Base-by-base conservation (phyloP, 2,888 invertebrate genomes). In the Pristionchus mayeri region DNA sequence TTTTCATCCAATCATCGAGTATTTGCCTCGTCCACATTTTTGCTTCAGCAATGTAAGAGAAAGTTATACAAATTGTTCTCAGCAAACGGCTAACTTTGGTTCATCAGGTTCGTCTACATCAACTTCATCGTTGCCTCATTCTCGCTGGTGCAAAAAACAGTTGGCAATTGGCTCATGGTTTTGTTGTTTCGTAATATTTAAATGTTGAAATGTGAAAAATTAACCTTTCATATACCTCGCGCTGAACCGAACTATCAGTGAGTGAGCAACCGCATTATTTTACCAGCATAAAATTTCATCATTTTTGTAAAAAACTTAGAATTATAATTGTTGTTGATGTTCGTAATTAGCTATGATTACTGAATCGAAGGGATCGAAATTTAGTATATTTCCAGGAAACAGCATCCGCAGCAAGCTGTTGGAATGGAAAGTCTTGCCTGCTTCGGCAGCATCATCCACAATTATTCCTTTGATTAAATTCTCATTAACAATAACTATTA, bases 11-110 rank as follows among this genome's bases (percentile, higher is more conserved):
- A 37, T 34, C 67, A 9, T 67, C 67, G 7, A 34, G 30, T 6
- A 67, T 67, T 67, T 67, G 67, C n/a, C 67, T 67, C 2, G 30
- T 67, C 67, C n/a, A 67, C n/a, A 37, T 67, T 9, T 34, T 21
- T 6, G 67, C 67, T 2, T 67, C 67, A n/a, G 37, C 40, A 9
- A 67, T 27, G 67, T 67, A 37, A 67, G 63, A 67, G 27, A 21
- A 1, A 30, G 48, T 16, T 3, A 16, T 18, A 52, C 18, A 52
- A 52, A 52, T 52, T 52, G 52, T 16, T 18, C 9, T 52, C 18
- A 52, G 52, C 13, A 52, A 13, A 7, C 48, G 18, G 21, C 21
- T 52, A 21, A 52, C 7, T 3, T 9, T 52, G 52, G 21, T 52
- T 52, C 52, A 52, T 34, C 67, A 67, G 67, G 7, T 67, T 37